Conservation (phyloP, 2,888 invertebrate genomes). For the Metopia argyrocephala region DNA sequence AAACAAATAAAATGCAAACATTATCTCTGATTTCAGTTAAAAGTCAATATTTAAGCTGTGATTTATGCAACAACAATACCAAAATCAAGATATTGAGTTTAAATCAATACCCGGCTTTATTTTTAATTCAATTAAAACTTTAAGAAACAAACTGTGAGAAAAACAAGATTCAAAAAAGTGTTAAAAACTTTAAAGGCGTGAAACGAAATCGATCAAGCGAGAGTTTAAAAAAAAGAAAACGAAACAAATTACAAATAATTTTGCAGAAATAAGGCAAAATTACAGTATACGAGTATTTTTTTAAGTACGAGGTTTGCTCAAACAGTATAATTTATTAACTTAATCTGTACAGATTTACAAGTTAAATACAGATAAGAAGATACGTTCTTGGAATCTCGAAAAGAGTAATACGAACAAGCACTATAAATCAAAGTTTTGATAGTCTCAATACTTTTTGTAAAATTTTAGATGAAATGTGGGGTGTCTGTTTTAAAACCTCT, state of each 20-base stretch:
- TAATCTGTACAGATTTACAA: too few relatives aligned
- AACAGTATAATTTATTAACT: too few relatives aligned
- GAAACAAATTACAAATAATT: background rate
- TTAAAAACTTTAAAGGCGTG: slow-evolving; percentile 19
- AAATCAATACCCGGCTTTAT: background rate
- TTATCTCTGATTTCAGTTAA: background rate
- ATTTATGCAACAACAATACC: slow-evolving; percentile 31
- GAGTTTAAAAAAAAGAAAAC: background rate
- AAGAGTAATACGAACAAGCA: too few relatives aligned
- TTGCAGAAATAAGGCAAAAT: background rate
- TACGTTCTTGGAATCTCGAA: too few relatives aligned
- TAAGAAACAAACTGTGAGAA: background rate
- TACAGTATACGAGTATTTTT: too few relatives aligned
- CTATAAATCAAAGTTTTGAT: background rate
- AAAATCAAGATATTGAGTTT: slow-evolving; percentile 9
- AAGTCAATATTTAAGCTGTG: slow-evolving; percentile 33
- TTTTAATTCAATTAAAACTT: background rate
- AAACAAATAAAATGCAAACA: background rate
- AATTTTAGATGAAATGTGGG: background rate
- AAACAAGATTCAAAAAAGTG: background rate
- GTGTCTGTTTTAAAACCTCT: too few relatives aligned
- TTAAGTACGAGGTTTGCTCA: too few relatives aligned
- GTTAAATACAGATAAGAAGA: too few relatives aligned
- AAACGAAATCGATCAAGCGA: slow-evolving; percentile 18
- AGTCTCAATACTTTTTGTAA: background rate